Conservation (phyloP, 2,888 invertebrate species). For the Cancer borealis region DNA sequence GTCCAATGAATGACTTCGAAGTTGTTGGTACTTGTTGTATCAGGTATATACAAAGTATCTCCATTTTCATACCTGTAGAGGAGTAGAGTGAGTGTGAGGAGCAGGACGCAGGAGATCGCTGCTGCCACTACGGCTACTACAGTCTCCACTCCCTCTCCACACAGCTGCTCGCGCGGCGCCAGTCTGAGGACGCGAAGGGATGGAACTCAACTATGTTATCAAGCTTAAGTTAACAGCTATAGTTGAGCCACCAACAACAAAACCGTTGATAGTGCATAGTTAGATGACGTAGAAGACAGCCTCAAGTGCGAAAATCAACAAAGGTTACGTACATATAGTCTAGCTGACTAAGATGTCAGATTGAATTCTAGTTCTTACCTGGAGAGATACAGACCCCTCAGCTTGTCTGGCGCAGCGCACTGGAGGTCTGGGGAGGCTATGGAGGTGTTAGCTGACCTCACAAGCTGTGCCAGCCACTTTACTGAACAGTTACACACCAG, state of each 20-base stretch:
- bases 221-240: neutral
- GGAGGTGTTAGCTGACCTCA: conserved; percentile 62
- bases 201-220: neutral
- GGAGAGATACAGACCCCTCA: conserved; percentile 68
- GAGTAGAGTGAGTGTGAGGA: conserved; percentile 47
- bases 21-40: too few species aligned
- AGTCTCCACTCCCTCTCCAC: conserved; percentile 52
- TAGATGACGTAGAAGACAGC: neutral
- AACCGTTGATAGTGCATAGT: neutral
- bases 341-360: neutral
- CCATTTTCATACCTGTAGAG: conserved; percentile 62
- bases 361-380: conserved; percentile 38
- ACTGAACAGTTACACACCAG: conserved; percentile 76
- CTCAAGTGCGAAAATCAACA: neutral
- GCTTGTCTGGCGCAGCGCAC: conserved; percentile 71
- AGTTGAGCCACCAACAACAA: neutral
- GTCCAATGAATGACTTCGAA: too few species aligned
- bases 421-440: conserved; percentile 70
- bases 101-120: conserved; percentile 45
- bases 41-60: neutral
- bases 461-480: conserved; percentile 68
- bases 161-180: conserved; percentile 59
- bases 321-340: neutral
- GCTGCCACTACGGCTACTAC: conserved; percentile 56
- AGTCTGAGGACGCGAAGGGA: conserved; percentile 18